Evolutionary conservation across 1,140 invertebrate genomes (phyloP).

Genomic region (Zaprionus camerounensis): DNA sequence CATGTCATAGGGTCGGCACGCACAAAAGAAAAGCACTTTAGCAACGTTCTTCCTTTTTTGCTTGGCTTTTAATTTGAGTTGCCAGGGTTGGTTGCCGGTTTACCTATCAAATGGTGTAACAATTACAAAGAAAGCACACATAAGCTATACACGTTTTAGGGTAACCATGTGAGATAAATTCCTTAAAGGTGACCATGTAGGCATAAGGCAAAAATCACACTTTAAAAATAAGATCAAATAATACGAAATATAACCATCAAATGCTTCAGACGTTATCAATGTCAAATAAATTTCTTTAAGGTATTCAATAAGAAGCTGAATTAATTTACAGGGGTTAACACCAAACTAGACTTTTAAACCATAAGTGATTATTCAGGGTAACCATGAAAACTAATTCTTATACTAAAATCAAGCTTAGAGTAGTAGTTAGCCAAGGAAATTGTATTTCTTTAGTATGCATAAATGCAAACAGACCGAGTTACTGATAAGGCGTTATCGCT

Average conservation of each 20-base stretch:
- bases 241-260: not conserved
- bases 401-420: not conserved
- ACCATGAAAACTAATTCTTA: not conserved
- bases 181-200: not conserved
- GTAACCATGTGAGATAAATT: not conserved
- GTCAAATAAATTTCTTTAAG: not conserved
- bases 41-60: constrained; percentile 2
- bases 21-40: constrained; percentile 48
- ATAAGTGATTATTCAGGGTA: not conserved
- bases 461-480: constrained; percentile 1
- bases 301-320: not conserved
- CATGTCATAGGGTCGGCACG: not conserved
- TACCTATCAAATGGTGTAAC: not conserved
- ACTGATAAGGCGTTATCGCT: constrained; percentile 1
- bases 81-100: not conserved
- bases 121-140: not conserved
- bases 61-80: constrained; percentile 22
- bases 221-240: not conserved
- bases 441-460: not conserved
- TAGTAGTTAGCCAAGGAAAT: not conserved
- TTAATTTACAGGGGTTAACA: not conserved
- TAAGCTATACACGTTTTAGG: not conserved
- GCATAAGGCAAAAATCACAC: not conserved
- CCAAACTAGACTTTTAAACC: too few species aligned
- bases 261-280: not conserved